phyloP scores from a whole-genome alignment of 2,888 invertebrate genomes.

The Stramonita haemastoma region DNA sequence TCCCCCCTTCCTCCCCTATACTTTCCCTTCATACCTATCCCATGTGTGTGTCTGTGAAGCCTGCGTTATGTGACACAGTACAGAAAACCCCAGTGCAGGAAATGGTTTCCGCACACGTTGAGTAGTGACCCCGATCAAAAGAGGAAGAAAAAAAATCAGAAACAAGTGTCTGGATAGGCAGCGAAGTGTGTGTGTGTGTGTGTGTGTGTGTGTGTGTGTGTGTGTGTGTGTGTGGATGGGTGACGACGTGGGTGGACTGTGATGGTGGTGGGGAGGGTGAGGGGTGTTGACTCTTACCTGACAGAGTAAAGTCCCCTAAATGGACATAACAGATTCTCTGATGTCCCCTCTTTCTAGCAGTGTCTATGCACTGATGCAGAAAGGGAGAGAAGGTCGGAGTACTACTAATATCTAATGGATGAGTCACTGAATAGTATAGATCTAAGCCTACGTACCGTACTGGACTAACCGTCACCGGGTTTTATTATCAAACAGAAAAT shows the following conservation, averaged over 20 bases:
- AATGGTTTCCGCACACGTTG: not conserved
- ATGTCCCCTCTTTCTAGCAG: no score
- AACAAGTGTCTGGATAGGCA: not conserved
- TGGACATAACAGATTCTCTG: not conserved
- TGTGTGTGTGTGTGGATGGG: not conserved
- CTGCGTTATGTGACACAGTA: not conserved
- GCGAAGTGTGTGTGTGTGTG: not conserved
- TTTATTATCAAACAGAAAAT: no score
- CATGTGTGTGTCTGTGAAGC: no score
- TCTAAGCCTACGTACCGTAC: no score
- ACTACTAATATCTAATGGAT: no score
- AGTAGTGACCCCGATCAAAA: not conserved
- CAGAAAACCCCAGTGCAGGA: not conserved
- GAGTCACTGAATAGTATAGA: no score
- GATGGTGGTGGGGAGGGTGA: not conserved
- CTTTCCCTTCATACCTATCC: no score
- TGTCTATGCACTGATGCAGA: no score
- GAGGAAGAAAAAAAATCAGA: not conserved
- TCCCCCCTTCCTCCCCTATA: no score
- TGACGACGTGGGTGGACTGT: not conserved
- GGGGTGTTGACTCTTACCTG: not conserved
- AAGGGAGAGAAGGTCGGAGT: no score
- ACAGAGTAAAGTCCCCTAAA: not conserved
- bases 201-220: not conserved
- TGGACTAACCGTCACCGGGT: no score